Evolutionary conservation across 1,140 invertebrate species (phyloP).

Genomic region (Stenopsyche tienmushanensis): DNA sequence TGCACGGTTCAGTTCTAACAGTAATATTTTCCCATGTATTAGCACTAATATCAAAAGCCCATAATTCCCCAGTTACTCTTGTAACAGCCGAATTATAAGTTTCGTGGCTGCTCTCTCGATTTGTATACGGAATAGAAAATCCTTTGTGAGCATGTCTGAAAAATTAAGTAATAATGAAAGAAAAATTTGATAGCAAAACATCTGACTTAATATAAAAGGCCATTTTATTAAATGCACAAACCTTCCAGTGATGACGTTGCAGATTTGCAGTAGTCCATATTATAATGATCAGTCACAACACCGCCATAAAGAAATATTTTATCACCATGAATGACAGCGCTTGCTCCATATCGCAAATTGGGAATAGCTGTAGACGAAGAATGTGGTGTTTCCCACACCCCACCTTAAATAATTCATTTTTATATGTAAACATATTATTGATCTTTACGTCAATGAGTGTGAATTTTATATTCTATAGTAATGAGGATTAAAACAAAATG

Average conservation of each 20-base stretch:
- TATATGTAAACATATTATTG: constrained; percentile 18
- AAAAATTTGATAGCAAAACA: background rate
- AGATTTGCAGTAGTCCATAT: constrained; percentile 42
- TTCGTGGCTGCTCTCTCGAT: background rate
- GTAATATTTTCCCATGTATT: constrained; percentile 76
- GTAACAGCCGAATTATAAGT: constrained; percentile 17
- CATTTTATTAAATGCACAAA: too few relatives aligned
- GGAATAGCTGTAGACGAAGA: constrained; percentile 52
- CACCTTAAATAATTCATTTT: constrained; percentile 48
- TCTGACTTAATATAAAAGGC: background rate
- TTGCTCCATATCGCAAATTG: constrained; percentile 76
- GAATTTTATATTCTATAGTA: constrained; percentile 30
- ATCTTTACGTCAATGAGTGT: background rate
- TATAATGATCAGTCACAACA: constrained; percentile 56
- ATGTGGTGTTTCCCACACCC: constrained; percentile 71
- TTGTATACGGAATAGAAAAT: constrained; percentile 34
- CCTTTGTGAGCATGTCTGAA: constrained; percentile 22
- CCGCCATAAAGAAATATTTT: constrained; percentile 92
- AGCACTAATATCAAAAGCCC: constrained; percentile 77
- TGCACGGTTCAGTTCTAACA: constrained; percentile 61
- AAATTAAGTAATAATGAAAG: too few relatives aligned
- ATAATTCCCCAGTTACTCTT: constrained; percentile 71
- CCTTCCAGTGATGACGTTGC: constrained; percentile 48
- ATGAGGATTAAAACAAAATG: too few relatives aligned
- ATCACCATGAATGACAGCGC: constrained; percentile 78